phyloP scores from a whole-genome alignment of 2,113 vertebrate species.

The Ceyx melanurus region DNA sequence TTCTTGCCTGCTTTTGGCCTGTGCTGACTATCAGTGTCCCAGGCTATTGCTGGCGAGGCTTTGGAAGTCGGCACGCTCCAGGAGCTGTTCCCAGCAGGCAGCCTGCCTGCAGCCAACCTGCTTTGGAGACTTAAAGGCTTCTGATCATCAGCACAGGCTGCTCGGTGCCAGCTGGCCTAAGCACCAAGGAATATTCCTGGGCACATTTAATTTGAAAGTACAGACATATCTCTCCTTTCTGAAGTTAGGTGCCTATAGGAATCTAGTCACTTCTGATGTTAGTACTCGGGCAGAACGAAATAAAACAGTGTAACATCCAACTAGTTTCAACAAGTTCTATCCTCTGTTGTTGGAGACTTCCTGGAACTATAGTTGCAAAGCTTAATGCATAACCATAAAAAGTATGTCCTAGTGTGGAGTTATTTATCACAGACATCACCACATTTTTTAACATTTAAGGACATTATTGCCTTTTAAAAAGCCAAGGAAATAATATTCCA shows the following conservation, averaged over 20 bases:
- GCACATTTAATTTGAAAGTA: constrained; percentile 10
- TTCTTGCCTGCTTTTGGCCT: not conserved
- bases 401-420: not conserved
- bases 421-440: not conserved
- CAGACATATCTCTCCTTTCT: constrained; percentile 16
- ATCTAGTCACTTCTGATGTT: constrained; percentile 38
- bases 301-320: not conserved
- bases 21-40: constrained; percentile 2
- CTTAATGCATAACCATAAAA: not conserved
- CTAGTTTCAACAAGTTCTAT: not conserved
- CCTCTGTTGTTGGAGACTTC: not conserved
- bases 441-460: not conserved
- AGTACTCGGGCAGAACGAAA: not conserved
- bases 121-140: constrained; percentile 46
- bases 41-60: constrained; percentile 38
- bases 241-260: constrained; percentile 44
- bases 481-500: not conserved
- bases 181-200: constrained; percentile 19
- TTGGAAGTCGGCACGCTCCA: constrained; percentile 37
- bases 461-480: not conserved
- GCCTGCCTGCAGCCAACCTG: constrained; percentile 52
- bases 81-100: constrained; percentile 53
- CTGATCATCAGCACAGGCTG: constrained; percentile 26
- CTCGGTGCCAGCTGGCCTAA: constrained; percentile 49
- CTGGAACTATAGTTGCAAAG: not conserved